Evolutionary conservation across 2,888 invertebrate species (phyloP).

Genomic region (Lydus trimaculatus): DNA sequence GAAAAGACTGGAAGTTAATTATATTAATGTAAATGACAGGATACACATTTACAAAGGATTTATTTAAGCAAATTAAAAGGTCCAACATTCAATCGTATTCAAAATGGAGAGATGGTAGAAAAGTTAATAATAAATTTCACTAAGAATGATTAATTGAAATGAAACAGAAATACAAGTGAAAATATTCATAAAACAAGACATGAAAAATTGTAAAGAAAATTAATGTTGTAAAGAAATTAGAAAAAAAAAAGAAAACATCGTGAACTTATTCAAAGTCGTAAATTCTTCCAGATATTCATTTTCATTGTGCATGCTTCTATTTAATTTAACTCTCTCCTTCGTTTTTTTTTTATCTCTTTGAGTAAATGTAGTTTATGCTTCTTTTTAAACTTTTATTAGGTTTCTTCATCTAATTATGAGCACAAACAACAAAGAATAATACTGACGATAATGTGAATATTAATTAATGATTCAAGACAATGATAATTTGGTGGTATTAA

Average conservation of each 20-base stretch:
- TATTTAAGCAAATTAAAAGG: background rate
- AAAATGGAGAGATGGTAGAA: background rate
- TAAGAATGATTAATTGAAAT: background rate
- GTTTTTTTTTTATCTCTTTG: background rate
- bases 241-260: background rate
- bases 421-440: background rate
- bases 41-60: background rate
- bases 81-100: background rate
- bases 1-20: constrained; percentile 3
- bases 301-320: background rate
- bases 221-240: background rate
- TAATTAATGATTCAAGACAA: no score
- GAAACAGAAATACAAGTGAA: background rate
- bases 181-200: background rate
- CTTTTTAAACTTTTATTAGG: background rate
- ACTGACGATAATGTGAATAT: no score
- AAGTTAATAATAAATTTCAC: background rate
- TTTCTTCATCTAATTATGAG: background rate
- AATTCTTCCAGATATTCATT: background rate
- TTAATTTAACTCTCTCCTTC: background rate
- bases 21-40: background rate
- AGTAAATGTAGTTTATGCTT: background rate
- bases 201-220: background rate
- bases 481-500: no score
- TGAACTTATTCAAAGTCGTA: background rate